Base-by-base conservation (phyloP, 2,113 vertebrate genomes). In the Cryptoleucopteryx plumbea region DNA sequence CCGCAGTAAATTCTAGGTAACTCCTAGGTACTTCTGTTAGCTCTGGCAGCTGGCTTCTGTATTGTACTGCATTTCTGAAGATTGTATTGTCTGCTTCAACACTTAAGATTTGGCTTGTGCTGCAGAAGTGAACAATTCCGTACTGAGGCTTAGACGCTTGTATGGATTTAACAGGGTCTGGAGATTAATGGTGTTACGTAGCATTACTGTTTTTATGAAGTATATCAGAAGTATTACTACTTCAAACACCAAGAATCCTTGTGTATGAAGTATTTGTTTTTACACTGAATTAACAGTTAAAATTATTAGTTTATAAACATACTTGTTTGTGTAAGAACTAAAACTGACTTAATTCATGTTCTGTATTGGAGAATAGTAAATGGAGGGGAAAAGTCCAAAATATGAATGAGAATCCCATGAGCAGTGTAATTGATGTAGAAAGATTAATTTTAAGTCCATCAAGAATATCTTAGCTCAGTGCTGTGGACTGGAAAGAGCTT, bases 41-140 rank as follows among this genome's bases (percentile, higher is more conserved):
- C 92, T 91, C 72, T 87, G 79, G 92, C 78, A 85, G 88, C 32
- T 70, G 65, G 66, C 56, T 73, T 94, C 78, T 53, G 4, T 45
- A 21, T 86, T 2, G 29, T 73, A 50, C 34, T 94, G 55, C 96
- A 96, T 97, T 97, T 88, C 97, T 93, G 59, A 93, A 63, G 94
- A 23, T 55, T 73, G 8, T 87, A n/a, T 95, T n/a, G 38, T 92
- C 72, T 42, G 13, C 80, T 82, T 93, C 78, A 87, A 26, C 77
- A 48, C 93, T 85, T 74, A 38, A 12, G 48, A 90, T 94, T 73
- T 88, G 43, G 34, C 27, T 55, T 55, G 36, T 53, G 32, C 75
- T 73, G 72, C 47, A 74, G 67, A 58, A 53, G 20, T 40, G 36
- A 13, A 13, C 6, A 12, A 3, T 40, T 73, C 43, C 17, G 19